Percentiles rank a stretch among this genome's conserved stretches.
Evolutionary conservation across 2,113 vertebrate species (phyloP).

Genomic region (Aegithalos caudatus): DNA sequence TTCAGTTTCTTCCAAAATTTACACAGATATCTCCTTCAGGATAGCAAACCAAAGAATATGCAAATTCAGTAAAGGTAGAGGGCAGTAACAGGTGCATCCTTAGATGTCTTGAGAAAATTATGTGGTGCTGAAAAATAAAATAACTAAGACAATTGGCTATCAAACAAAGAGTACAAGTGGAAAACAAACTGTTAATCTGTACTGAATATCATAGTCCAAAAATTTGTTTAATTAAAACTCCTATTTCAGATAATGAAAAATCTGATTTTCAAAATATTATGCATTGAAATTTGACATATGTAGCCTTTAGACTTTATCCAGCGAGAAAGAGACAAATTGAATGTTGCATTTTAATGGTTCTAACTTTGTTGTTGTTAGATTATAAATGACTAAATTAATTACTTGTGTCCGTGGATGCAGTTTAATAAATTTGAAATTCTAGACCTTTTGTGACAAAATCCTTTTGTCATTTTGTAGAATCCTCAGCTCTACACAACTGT

Average conservation of each 20-base stretch:
- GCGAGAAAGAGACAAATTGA: not conserved
- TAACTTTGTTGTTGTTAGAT: not conserved
- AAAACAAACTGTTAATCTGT: not conserved
- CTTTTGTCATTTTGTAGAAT: not conserved
- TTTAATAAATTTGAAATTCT: not conserved
- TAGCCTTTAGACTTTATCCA: not conserved
- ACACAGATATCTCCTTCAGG: not conserved
- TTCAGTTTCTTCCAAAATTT: not conserved
- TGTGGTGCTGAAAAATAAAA: not conserved
- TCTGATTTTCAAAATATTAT: not conserved
- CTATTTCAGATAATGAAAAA: not conserved
- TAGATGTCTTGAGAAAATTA: not conserved
- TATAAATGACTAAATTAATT: not conserved
- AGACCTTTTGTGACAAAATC: not conserved
- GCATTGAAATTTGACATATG: not conserved
- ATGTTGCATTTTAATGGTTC: not conserved
- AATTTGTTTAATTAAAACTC: not conserved
- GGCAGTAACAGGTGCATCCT: not conserved
- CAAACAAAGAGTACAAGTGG: not conserved
- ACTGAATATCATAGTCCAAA: not conserved
- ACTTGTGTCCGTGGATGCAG: not conserved
- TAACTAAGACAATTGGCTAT: not conserved
- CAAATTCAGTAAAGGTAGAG: not conserved
- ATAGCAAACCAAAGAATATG: not conserved
- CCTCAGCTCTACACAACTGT: not conserved